A percentile compares a stretch with the other conserved stretches of the same genome.
phyloP scores from a whole-genome alignment of 2,888 invertebrate species.

The Sisyra terminalis region DNA sequence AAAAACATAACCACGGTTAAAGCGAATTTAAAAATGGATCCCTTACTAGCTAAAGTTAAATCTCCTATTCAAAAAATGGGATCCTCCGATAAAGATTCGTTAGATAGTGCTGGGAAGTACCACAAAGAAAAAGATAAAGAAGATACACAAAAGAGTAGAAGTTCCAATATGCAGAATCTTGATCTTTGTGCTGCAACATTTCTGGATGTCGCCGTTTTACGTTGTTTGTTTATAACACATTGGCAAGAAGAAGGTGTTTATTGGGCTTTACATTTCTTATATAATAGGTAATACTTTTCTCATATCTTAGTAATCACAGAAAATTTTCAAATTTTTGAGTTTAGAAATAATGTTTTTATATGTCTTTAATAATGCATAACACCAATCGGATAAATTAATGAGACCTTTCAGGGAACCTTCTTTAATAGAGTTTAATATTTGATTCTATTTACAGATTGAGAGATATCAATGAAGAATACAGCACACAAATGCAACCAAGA shows the following conservation, averaged over 20 bases:
- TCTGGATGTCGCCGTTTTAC: slow-evolving; percentile 87
- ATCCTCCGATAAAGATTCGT: slow-evolving; percentile 66
- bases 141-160: slow-evolving; percentile 17
- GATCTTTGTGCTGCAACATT: slow-evolving; percentile 81
- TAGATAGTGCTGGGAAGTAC: slow-evolving; percentile 43
- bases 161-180: slow-evolving; percentile 14
- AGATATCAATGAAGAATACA: slow-evolving; percentile 73
- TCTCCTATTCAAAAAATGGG: slow-evolving; percentile 43
- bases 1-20: slow-evolving; percentile 27
- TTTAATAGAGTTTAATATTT: too few species aligned
- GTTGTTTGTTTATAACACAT: slow-evolving; percentile 88
- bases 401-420: too few species aligned
- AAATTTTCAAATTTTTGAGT: too few species aligned
- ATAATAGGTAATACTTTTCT: slow-evolving; percentile 49
- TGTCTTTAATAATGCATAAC: too few species aligned
- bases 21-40: slow-evolving; percentile 30
- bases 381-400: too few species aligned
- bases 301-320: too few species aligned
- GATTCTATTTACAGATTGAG: slow-evolving; percentile 47
- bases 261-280: slow-evolving; percentile 88
- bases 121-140: slow-evolving; percentile 13
- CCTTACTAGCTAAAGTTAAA: slow-evolving; percentile 28
- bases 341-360: too few species aligned
- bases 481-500: slow-evolving; percentile 60
- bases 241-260: slow-evolving; percentile 98